Conservation (phyloP, 2,888 invertebrate species). For the Sussaba pulchella region DNA sequence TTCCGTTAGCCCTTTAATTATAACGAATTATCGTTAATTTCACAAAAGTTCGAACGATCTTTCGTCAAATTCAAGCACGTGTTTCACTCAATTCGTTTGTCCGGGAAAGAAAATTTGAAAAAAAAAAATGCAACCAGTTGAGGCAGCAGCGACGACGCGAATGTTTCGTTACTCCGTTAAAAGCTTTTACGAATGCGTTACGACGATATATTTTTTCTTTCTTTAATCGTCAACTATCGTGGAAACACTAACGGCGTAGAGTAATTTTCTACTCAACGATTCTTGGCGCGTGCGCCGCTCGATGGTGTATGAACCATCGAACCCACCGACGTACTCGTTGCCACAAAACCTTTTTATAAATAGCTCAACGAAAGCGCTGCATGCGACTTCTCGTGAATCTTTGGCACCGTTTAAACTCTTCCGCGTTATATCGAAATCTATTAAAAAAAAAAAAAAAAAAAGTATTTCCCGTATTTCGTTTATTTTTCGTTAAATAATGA, state of each 20-base stretch:
- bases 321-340: conserved; percentile 29
- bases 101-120: conserved; percentile 24
- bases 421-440: conserved; percentile 7
- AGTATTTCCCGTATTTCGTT: neutral
- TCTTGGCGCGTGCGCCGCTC: conserved; percentile 66
- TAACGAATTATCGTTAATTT: neutral
- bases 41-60: neutral
- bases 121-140: neutral
- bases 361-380: conserved; percentile 56
- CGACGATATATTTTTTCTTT: conserved; percentile 29
- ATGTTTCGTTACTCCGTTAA: neutral
- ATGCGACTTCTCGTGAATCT: neutral
- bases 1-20: neutral
- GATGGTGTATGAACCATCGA: conserved; percentile 46
- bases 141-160: neutral
- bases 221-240: conserved; percentile 59
- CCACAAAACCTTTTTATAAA: conserved; percentile 54
- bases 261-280: conserved; percentile 68
- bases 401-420: conserved; percentile 21
- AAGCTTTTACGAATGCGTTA: neutral
- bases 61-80: conserved; percentile 14
- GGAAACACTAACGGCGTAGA: conserved; percentile 51
- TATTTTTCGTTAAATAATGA: neutral
- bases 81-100: neutral
- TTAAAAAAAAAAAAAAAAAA: neutral